phyloP scores from a whole-genome alignment of 2,113 vertebrate genomes.

The Xiphophorus hellerii region DNA sequence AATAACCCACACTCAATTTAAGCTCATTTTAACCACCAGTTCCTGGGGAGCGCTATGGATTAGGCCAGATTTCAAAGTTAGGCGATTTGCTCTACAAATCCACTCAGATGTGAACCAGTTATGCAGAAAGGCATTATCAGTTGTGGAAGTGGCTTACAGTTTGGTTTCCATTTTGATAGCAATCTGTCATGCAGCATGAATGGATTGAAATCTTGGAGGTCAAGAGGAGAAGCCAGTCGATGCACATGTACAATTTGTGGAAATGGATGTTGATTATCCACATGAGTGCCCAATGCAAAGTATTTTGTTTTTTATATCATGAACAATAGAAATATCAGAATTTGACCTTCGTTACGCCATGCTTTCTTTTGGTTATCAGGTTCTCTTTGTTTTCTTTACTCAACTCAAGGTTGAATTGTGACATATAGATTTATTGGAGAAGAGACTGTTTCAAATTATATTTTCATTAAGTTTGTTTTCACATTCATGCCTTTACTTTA shows the following conservation, averaged over 20 bases:
- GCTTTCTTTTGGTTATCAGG: conserved; percentile 26
- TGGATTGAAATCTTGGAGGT: conserved; percentile 29
- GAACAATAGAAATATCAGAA: conserved; percentile 54
- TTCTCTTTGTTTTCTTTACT: conserved; percentile 15
- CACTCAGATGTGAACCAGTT: conserved; percentile 1
- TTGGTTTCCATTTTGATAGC: conserved; percentile 51
- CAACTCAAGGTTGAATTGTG: conserved; percentile 27
- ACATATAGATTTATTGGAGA: no score
- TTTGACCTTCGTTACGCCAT: conserved; percentile 1
- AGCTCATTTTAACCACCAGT: conserved; percentile 55
- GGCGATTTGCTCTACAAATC: conserved; percentile 31
- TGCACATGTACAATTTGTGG: conserved; percentile 72
- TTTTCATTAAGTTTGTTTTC: neutral
- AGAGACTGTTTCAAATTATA: neutral
- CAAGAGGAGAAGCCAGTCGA: conserved; percentile 35
- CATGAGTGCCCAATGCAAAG: conserved; percentile 9
- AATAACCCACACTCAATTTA: conserved; percentile 74
- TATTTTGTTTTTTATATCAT: conserved; percentile 18
- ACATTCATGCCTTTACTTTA: neutral
- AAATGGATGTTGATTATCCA: conserved; percentile 70
- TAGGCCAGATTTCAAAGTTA: conserved; percentile 54
- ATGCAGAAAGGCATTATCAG: conserved; percentile 36
- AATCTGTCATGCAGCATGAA: conserved; percentile 41
- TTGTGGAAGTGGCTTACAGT: conserved; percentile 40
- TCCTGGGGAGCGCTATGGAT: conserved; percentile 27